Evolutionary conservation across 2,888 invertebrate species (phyloP), one percentile per base, ranked within the genome.

Genomic region (Lutraria lutraria): DNA sequence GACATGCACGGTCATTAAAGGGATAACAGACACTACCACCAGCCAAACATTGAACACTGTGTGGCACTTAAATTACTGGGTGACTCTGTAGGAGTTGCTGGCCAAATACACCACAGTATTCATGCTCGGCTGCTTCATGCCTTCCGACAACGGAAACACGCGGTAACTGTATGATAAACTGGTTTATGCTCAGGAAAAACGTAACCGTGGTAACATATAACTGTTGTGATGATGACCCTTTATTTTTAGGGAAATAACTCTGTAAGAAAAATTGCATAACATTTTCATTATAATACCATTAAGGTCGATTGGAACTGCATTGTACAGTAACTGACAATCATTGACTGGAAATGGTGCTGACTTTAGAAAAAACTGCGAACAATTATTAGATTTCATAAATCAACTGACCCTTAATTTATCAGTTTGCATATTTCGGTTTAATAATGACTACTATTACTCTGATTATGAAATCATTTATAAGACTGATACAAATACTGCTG

Each of bases 181-280:
- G 54, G 82, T 63, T 53, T 29, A 76, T n/a, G 19, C 63, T 34
- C 31, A 52, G 82, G 72, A 81, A 81, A 83, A 76, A 53, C 52
- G 34, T 76, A 76, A 8, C 34, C 83, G 86, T 88, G 90, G 90
- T 90, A 90, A 90, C 80, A 52, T 81, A 43, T 90, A 81, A 56
- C 88, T 88, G 88, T 88, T 90, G 90, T 90, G 90, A 88, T 85
- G 84, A 72, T 84, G 72, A 84, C 76, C 84, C 84, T 76, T 84
- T 83, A 72, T 76, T 76, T 76, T 76, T 76, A 76, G 34, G 31
- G 19, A 76, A 76, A 16, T 76, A 76, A 76, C 76, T 76, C 25
- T 15, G 4, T 19, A 25, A 72, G 19, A 76, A 31, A 13, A 31
- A 31, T 76, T 15, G 76, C 13, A 34, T 76, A 31, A 34, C 76